These are phyloP conservation scores for Oophaga sylvatica DNA, from an alignment of 2,797 vertebrate species.

Conservation along the genomic window DNA sequence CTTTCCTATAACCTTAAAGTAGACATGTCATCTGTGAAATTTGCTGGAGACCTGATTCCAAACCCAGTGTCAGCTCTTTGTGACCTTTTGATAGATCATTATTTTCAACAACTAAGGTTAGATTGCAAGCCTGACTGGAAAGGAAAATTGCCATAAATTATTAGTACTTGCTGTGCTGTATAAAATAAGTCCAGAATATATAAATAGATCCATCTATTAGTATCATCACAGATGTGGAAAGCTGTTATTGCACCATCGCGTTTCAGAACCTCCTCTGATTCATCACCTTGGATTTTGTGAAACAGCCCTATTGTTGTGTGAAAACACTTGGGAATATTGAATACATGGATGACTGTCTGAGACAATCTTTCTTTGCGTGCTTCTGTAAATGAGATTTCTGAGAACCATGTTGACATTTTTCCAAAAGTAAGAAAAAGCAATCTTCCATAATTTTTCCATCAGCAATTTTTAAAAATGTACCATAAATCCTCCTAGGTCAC, in stretches of 20 bases:
- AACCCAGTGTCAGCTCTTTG: not conserved
- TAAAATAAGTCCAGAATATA: constrained; percentile 2
- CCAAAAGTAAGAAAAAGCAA: not conserved
- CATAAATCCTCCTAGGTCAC: no score
- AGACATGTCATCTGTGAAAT: not conserved
- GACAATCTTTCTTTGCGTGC: not conserved
- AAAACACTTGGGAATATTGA: not conserved
- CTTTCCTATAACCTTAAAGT: constrained; percentile 4
- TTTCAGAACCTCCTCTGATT: not conserved
- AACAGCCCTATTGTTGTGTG: not conserved
- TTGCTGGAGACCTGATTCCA: not conserved
- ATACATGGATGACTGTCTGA: not conserved
- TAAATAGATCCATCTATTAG: not conserved
- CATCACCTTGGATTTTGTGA: not conserved
- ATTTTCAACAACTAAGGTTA: not conserved
- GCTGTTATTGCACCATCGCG: constrained; percentile 9
- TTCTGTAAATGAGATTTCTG: not conserved
- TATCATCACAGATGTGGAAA: not conserved
- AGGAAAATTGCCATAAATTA: constrained; percentile 34
- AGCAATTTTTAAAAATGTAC: no score
- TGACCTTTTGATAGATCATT: constrained; percentile 12
- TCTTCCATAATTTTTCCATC: not conserved
- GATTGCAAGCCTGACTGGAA: constrained; percentile 30
- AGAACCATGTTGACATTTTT: not conserved
- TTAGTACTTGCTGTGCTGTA: not conserved